Evolutionary conservation across 2,113 vertebrate genomes (phyloP).

Genomic region (Phalacrocorax pelagicus): DNA sequence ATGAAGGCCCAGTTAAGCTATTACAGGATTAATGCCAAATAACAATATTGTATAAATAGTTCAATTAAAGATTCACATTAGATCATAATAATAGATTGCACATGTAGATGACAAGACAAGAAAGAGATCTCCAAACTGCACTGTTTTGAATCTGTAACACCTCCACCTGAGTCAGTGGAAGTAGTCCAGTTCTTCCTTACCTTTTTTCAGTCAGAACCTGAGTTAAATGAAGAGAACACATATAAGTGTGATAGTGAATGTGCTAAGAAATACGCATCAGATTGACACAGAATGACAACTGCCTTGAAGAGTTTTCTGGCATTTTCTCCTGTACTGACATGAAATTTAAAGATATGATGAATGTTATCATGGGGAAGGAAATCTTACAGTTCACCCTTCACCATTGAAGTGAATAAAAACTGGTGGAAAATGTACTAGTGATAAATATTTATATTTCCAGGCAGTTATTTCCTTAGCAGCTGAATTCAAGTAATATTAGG

Average conservation of each 20-base stretch:
- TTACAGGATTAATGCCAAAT: neutral
- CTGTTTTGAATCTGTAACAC: neutral
- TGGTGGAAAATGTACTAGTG: neutral
- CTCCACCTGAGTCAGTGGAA: neutral
- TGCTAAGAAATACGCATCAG: neutral
- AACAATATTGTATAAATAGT: neutral
- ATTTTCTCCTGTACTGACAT: neutral
- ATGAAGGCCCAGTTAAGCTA: neutral
- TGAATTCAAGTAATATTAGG: neutral
- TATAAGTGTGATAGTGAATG: neutral
- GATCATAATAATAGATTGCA: neutral
- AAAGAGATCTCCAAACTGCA: neutral
- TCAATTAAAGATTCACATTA: neutral
- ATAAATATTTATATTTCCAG: neutral
- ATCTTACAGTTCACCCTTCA: neutral
- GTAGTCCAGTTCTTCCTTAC: neutral
- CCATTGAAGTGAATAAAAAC: neutral
- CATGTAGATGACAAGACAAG: neutral
- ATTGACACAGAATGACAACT: neutral
- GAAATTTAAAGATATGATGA: neutral
- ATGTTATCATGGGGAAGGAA: neutral
- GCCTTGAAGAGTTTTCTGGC: neutral
- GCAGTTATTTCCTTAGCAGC: neutral
- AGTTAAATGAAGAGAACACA: neutral
- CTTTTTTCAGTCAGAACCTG: neutral